Evolutionary conservation across 92 coral and sea anemone genomes (phyloP), one percentile per base, ranked within the genome.

Genomic region (Umimayanthus chanpuru): DNA sequence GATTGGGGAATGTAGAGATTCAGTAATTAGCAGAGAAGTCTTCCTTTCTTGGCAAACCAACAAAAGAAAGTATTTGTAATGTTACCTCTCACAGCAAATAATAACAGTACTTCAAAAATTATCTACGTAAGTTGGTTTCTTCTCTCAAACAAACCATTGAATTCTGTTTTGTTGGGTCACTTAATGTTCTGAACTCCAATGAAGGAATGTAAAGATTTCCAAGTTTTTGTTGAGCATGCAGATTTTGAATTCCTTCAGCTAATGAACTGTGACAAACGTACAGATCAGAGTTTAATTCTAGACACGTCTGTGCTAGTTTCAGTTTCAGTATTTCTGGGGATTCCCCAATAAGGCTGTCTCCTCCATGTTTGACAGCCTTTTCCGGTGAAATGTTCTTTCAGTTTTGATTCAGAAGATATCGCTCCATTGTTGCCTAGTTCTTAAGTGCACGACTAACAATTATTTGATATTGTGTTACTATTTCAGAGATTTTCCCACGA

Each of bases 311-410:
- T 11, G 39, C 47, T 73, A 41, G 7, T 80, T 80, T 56, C 67
- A 55, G 84, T 58, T 80, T 80, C 70, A 80, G 84, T 53, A 55
- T 16, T 55, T 32, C 25, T 32, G 71, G 84, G 84, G 84, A 80
- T 56, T 80, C 84, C 84, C 84, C 47, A 25, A 21, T 11, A 80
- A 9, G 30, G 29, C 28, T 78, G 28, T 10, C 21, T 41, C 49
- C 25, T 36, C 38, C 41, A 29, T 80, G 84, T 80, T 30, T 56
- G 44, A 8, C 25, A 23, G 10, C 26, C 65, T 8, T 80, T 80
- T 80, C 71, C 84, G 49, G 84, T 49, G 4, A 61, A 56, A 12
- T 80, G 84, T 80, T 20, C 28, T 79, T 79, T 79, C 82, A 79
- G 82, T 79, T 79, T 80, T 80, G 84, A 53, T 56, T 55, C 70